Conservation (phyloP, 2,888 invertebrate genomes). For the Caenorhabditis panamensis region DNA sequence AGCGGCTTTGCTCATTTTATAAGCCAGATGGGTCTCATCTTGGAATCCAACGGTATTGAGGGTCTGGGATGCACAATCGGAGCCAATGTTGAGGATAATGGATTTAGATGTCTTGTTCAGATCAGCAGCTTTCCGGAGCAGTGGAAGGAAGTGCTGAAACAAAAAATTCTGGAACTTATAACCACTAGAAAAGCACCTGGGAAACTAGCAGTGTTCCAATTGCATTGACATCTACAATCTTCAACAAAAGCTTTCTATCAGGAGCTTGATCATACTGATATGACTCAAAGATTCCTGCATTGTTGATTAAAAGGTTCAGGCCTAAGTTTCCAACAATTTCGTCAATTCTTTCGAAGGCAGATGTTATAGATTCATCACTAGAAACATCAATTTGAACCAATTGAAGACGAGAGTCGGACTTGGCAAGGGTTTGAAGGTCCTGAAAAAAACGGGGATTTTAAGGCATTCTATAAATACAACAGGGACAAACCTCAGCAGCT, state of each 20-base stretch:
- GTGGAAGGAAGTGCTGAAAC: constrained; percentile 16
- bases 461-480: neutral
- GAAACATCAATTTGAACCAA: constrained; percentile 41
- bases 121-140: constrained; percentile 9
- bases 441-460: neutral
- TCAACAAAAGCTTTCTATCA: neutral
- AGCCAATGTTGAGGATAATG: constrained; percentile 43
- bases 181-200: no score
- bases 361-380: neutral
- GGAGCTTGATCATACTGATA: neutral
- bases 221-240: constrained; percentile 29
- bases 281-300: constrained; percentile 21
- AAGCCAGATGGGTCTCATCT: constrained; percentile 7
- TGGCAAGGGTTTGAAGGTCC: constrained; percentile 49
- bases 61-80: constrained; percentile 32
- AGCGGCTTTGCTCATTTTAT: neutral
- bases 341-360: neutral
- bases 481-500: constrained; percentile 26
- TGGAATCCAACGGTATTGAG: constrained; percentile 20
- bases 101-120: constrained; percentile 6
- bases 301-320: constrained; percentile 22
- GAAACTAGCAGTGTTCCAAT: constrained; percentile 1
- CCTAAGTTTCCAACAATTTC: constrained; percentile 15
- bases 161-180: neutral
- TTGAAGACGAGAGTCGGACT: constrained; percentile 41